Percentiles rank a stretch among this genome's conserved stretches.
Conservation (phyloP, 2,797 vertebrate genomes). For the Micrastur ruficollis region DNA sequence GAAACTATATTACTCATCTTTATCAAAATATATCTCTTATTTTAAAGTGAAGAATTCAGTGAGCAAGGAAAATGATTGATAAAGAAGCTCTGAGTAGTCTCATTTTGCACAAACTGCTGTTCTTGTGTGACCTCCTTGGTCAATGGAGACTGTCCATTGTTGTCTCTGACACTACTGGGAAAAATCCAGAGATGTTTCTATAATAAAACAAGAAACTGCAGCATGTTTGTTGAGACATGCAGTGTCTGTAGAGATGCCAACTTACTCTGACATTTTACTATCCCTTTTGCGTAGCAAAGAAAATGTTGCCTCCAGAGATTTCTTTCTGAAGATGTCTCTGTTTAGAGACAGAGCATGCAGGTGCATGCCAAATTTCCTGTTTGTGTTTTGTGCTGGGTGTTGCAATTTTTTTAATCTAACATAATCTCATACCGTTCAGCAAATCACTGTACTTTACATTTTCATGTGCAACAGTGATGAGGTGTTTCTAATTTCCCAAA, state of each 20-base stretch:
- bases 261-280: neutral
- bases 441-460: neutral
- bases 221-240: slow-evolving; percentile 3
- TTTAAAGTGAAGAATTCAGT: neutral
- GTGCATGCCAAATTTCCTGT: neutral
- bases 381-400: neutral
- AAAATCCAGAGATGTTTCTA: neutral
- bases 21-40: neutral
- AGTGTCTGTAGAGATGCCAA: neutral
- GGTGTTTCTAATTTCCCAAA: neutral
- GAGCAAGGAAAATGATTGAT: neutral
- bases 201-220: neutral
- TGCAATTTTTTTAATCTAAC: neutral
- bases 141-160: neutral
- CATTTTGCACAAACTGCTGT: neutral
- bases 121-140: neutral
- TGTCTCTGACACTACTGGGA: neutral
- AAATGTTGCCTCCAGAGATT: neutral
- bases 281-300: neutral
- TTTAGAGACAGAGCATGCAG: neutral
- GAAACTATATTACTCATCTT: neutral
- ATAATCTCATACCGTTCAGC: neutral
- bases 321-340: neutral
- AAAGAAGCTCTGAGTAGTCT: neutral
- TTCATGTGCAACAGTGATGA: neutral